phyloP scores from a whole-genome alignment of 2,888 invertebrate species.

The Mythimna vitellina region DNA sequence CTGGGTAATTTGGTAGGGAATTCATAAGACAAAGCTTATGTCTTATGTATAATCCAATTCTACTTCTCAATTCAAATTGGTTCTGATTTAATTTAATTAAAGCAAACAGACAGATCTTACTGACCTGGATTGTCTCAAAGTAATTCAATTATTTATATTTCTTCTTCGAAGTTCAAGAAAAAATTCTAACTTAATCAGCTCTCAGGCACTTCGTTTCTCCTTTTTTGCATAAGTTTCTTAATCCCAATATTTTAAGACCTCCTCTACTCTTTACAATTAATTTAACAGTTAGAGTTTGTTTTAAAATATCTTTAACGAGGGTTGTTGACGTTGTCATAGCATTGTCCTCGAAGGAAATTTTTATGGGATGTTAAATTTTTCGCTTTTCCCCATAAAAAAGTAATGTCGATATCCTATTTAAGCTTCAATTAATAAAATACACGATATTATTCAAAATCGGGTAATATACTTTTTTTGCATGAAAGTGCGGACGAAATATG shows the following conservation, averaged over 20 bases:
- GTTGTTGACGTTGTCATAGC: neutral
- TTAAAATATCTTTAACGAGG: neutral
- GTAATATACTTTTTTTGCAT: too few relatives aligned
- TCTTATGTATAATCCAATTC: neutral
- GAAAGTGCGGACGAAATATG: too few relatives aligned
- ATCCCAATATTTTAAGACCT: slow-evolving; percentile 2
- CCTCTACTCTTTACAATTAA: neutral
- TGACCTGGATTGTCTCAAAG: slow-evolving; percentile 29
- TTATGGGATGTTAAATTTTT: too few relatives aligned
- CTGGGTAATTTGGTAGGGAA: slow-evolving; percentile 33
- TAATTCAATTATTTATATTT: slow-evolving; percentile 30
- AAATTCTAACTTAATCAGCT: slow-evolving; percentile 1
- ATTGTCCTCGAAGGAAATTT: too few relatives aligned
- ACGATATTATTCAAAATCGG: too few relatives aligned
- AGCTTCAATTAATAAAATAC: too few relatives aligned
- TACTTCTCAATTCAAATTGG: slow-evolving; percentile 11
- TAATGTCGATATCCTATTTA: too few relatives aligned
- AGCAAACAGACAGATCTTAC: slow-evolving; percentile 17
- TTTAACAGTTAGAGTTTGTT: neutral
- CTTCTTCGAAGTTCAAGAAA: slow-evolving; percentile 16
- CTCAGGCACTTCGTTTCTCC: neutral
- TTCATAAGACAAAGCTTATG: slow-evolving; percentile 7
- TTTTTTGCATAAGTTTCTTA: slow-evolving; percentile 3
- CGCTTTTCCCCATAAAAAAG: too few relatives aligned
- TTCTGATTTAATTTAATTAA: slow-evolving; percentile 16